Percentiles rank a stretch among this genome's conserved stretches.
Evolutionary conservation across 2,113 vertebrate species (phyloP).

Genomic region (Onychostoma macrolepis): DNA sequence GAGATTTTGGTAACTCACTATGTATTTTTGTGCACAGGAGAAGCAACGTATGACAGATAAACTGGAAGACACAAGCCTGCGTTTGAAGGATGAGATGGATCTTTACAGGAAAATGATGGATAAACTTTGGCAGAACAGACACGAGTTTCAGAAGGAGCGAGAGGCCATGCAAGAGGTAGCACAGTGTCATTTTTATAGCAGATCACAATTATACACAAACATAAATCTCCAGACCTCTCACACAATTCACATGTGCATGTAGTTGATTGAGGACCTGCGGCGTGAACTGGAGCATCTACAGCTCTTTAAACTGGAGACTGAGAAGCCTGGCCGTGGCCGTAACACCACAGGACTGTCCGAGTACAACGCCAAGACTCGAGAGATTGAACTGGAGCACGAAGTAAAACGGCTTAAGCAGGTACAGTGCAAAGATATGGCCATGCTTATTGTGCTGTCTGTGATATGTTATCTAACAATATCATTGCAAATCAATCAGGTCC

Average conservation of each 20-base stretch:
- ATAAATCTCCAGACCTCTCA: slow-evolving; percentile 25
- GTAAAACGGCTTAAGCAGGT: slow-evolving; percentile 94
- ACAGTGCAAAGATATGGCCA: background rate
- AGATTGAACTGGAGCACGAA: slow-evolving; percentile 94
- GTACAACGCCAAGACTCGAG: slow-evolving; percentile 84
- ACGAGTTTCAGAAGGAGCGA: slow-evolving; percentile 93
- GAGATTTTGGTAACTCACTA: background rate
- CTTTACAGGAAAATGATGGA: slow-evolving; percentile 96
- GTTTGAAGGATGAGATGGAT: slow-evolving; percentile 96
- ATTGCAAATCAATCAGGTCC: background rate
- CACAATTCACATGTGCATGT: slow-evolving; percentile 42
- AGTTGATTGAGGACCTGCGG: slow-evolving; percentile 93
- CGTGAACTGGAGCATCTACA: slow-evolving; percentile 94
- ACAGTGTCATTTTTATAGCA: background rate
- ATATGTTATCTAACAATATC: background rate
- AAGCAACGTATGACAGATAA: slow-evolving; percentile 92
- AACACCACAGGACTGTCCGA: slow-evolving; percentile 81
- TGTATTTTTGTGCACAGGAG: slow-evolving; percentile 76
- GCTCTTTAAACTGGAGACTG: slow-evolving; percentile 91
- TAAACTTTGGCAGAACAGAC: slow-evolving; percentile 91
- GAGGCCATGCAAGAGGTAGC: slow-evolving; percentile 93
- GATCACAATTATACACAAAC: slow-evolving; percentile 2
- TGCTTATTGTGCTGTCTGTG: background rate
- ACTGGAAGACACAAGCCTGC: slow-evolving; percentile 91
- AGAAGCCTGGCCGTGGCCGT: slow-evolving; percentile 83